Base-by-base conservation (phyloP, 2,113 vertebrate species). In the Electrona antarctica region DNA sequence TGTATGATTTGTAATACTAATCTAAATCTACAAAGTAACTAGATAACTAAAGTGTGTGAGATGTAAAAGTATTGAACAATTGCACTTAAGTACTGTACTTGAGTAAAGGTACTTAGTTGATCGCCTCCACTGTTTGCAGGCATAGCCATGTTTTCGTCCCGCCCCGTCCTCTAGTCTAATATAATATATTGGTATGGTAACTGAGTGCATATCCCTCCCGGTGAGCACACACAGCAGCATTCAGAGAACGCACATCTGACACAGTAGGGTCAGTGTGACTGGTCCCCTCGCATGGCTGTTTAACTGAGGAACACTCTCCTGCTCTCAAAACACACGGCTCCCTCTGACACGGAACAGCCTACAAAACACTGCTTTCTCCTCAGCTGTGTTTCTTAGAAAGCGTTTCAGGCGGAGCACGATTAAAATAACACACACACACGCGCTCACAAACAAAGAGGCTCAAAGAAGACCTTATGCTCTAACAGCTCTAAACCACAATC, bases 171-270 rank as follows among this genome's bases (percentile, higher is more conserved):
- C 33, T 21, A 2, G 21, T 21, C 21, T 21, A 21, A 21, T 21
- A 21, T 21, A 21, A 21, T 21, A 21, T 21, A 21, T 21, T 21
- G 21, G 21, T 21, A 21, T 21, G 21, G 21, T 21, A 21, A 21
- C 33, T 9, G 64, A 84, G 81, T 83, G 89, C 83, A 91, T 88
- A 90, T 74, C 84, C 64, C 73, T 86, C 75, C 80, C 56, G 56
- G 77, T 82, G 85, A 86, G 84, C 80, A 90, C 88, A 89, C 89
- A 89, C 84, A 86, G 87, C 78, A 65, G 87, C 88, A 85, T 87
- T 88, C 81, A 90, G 72, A 76, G 50, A 56, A 80, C 33, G 62
- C 70, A 67, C 62, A 67, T 69, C 59, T 51, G 51, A 71, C 85
- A 91, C 90, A 90, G 85, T 87, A 28, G 81, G 80, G 69, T 58